phyloP scores from a whole-genome alignment of 2,888 invertebrate genomes.

The Sussaba pulchella region DNA sequence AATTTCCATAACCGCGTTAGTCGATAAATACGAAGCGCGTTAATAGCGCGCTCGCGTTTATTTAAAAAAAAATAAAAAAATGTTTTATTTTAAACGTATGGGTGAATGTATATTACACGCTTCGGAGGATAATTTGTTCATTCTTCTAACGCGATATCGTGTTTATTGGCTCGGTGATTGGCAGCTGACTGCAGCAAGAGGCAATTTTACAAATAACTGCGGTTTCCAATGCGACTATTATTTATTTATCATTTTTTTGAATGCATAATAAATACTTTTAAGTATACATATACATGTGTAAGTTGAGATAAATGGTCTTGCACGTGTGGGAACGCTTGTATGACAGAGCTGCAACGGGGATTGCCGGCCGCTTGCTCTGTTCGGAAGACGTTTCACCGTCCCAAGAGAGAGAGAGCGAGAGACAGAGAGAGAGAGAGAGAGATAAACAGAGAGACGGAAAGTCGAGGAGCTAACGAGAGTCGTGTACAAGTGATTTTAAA shows the following conservation, averaged over 20 bases:
- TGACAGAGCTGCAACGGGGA: neutral
- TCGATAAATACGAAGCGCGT: neutral
- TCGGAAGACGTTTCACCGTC: constrained; percentile 1
- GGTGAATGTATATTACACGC: constrained; percentile 13
- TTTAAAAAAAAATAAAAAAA: too few species aligned
- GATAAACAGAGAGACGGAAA: too few species aligned
- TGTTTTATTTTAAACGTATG: constrained; percentile 16
- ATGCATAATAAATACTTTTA: too few species aligned
- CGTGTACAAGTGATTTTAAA: too few species aligned
- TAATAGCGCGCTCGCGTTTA: constrained; percentile 1
- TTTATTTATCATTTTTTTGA: neutral
- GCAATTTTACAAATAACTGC: neutral
- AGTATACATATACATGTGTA: too few species aligned
- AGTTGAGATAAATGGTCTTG: constrained; percentile 10
- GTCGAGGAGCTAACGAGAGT: too few species aligned
- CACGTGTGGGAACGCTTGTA: neutral
- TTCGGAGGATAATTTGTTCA: constrained; percentile 8
- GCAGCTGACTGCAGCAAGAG: neutral
- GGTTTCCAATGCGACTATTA: neutral
- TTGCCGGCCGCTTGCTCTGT: neutral
- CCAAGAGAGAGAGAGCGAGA: neutral
- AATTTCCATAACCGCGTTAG: constrained; percentile 15
- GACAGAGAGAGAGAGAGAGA: too few species aligned
- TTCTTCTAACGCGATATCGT: constrained; percentile 16
- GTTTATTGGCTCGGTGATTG: constrained; percentile 19